Evolutionary conservation across 2,888 invertebrate genomes (phyloP).

Genomic region (Leucozona laternaria): DNA sequence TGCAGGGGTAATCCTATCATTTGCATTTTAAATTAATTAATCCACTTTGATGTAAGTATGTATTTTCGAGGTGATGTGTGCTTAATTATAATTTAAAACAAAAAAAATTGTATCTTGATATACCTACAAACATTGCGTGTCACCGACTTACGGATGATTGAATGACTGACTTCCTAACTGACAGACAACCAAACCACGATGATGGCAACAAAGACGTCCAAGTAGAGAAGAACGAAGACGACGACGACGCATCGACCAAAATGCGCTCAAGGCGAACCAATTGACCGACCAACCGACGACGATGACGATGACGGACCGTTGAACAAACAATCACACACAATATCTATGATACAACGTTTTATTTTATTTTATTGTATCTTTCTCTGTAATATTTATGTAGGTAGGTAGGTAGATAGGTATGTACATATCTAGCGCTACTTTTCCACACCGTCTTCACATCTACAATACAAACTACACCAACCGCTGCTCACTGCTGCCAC

Average conservation of each 20-base stretch:
- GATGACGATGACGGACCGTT: conserved; percentile 36
- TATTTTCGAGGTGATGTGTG: conserved; percentile 26
- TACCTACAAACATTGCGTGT: conserved; percentile 35
- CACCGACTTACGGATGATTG: conserved; percentile 39
- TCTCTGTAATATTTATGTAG: conserved; percentile 11
- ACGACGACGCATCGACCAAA: conserved; percentile 42
- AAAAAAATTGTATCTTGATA: neutral
- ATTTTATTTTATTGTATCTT: conserved; percentile 61
- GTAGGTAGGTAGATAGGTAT: neutral
- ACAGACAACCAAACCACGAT: conserved; percentile 25
- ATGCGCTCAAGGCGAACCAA: conserved; percentile 68
- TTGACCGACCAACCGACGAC: conserved; percentile 48
- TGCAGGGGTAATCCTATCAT: conserved; percentile 69
- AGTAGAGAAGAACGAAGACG: neutral
- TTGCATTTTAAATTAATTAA: conserved; percentile 60
- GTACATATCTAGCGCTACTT: conserved; percentile 22
- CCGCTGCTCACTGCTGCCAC: conserved; percentile 22
- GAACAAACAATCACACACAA: conserved; percentile 62
- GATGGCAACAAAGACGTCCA: neutral
- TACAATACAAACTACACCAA: neutral
- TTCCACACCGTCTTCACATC: conserved; percentile 33
- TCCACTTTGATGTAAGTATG: conserved; percentile 43
- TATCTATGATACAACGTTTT: conserved; percentile 40
- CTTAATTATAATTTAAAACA: conserved; percentile 15
- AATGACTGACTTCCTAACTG: conserved; percentile 35